Evolutionary conservation across 1,140 invertebrate genomes (phyloP).

Genomic region (Caenorhabditis brenneri): DNA sequence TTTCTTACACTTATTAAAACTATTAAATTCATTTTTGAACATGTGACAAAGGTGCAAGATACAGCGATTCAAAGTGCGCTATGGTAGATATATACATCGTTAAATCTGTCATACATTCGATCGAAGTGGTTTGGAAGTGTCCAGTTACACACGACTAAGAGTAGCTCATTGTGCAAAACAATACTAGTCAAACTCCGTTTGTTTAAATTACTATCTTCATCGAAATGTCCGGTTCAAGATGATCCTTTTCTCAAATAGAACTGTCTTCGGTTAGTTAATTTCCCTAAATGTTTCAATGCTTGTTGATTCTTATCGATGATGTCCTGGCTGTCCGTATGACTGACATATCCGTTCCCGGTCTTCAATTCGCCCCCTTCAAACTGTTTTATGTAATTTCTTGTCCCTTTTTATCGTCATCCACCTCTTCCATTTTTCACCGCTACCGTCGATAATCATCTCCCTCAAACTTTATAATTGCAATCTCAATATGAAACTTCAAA

Average conservation of each 20-base stretch:
- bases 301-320: constrained; percentile 31
- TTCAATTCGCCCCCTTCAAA: background rate
- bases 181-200: no score
- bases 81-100: background rate
- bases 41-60: background rate
- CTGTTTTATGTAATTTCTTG: constrained; percentile 1
- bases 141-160: background rate
- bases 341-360: constrained; percentile 36
- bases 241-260: no score
- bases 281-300: background rate
- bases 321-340: constrained; percentile 13
- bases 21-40: background rate
- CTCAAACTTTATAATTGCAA: constrained; percentile 12
- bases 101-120: background rate
- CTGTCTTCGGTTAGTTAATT: no score
- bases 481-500: background rate
- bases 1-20: background rate
- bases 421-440: background rate
- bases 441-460: constrained; percentile 16
- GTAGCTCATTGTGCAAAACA: no score
- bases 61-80: background rate
- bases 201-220: no score
- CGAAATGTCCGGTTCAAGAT: no score
- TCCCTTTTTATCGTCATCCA: background rate
- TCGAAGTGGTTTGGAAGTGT: no score